phyloP scores from a whole-genome alignment of 2,113 vertebrate genomes.

The Daboia siamensis region DNA sequence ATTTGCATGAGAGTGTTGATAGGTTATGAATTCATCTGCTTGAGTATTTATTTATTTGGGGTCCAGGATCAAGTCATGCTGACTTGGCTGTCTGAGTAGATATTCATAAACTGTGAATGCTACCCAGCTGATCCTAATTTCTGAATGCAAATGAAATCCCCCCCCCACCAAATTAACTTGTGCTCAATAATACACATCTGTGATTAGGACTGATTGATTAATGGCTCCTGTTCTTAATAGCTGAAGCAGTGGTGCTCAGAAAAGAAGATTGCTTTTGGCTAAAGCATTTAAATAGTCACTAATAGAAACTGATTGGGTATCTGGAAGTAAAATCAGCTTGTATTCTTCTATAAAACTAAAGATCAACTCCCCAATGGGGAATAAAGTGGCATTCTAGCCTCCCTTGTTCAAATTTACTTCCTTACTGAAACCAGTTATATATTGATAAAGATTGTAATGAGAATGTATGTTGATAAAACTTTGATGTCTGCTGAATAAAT shows the following conservation, averaged over 20 bases:
- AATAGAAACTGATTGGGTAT: neutral
- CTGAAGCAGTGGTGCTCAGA: neutral
- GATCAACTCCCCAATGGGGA: neutral
- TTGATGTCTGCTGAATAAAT: neutral
- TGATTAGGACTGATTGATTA: conserved; percentile 1
- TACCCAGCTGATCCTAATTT: neutral
- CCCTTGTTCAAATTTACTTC: neutral
- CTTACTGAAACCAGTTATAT: neutral
- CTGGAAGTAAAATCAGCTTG: conserved; percentile 1
- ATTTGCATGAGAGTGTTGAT: neutral
- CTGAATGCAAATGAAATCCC: neutral
- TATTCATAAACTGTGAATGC: neutral
- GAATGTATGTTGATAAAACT: neutral
- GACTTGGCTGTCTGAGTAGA: neutral
- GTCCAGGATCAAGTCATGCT: neutral
- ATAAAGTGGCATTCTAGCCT: neutral
- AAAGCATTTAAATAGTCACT: conserved; percentile 4
- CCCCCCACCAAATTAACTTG: neutral
- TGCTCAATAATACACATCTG: neutral
- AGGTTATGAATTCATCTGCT: neutral
- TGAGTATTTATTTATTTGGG: neutral
- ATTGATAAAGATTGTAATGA: neutral
- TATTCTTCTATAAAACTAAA: neutral
- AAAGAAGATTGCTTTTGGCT: conserved; percentile 5
- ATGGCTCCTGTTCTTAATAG: neutral